Percentiles rank a stretch among this genome's conserved stretches.
Conservation (phyloP, 2,888 invertebrate species). For the Smittia sp. region DNA sequence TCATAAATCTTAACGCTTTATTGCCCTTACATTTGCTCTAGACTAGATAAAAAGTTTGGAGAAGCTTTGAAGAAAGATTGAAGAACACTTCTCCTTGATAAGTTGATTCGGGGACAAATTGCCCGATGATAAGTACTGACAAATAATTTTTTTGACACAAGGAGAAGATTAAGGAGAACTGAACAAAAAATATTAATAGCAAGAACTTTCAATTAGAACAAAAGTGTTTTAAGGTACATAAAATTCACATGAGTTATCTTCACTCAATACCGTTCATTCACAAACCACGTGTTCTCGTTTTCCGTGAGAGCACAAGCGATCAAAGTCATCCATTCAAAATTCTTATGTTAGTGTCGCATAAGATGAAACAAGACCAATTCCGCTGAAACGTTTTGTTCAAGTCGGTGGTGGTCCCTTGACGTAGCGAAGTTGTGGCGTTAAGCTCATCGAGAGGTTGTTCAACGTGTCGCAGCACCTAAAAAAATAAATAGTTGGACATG, state of each 20-base stretch:
- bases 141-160: constrained; percentile 8
- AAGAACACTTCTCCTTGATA: neutral
- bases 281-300: neutral
- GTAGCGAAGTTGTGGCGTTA: constrained; percentile 72
- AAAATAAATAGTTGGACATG: neutral
- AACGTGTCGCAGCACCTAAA: constrained; percentile 65
- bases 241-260: constrained; percentile 13
- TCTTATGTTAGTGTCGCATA: too few species aligned
- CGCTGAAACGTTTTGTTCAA: constrained; percentile 49
- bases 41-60: constrained; percentile 15
- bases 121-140: neutral
- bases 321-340: neutral
- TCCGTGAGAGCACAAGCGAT: constrained; percentile 13
- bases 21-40: constrained; percentile 13
- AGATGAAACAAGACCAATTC: neutral
- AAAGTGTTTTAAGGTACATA: constrained; percentile 19
- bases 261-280: neutral
- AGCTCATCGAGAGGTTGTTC: constrained; percentile 68
- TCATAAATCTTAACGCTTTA: constrained; percentile 8
- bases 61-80: constrained; percentile 1
- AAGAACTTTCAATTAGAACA: neutral
- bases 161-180: neutral
- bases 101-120: neutral
- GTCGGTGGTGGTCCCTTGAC: constrained; percentile 74
- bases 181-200: neutral